Conservation (phyloP, 2,797 vertebrate species). For the Chaetophractus vellerosus region DNA sequence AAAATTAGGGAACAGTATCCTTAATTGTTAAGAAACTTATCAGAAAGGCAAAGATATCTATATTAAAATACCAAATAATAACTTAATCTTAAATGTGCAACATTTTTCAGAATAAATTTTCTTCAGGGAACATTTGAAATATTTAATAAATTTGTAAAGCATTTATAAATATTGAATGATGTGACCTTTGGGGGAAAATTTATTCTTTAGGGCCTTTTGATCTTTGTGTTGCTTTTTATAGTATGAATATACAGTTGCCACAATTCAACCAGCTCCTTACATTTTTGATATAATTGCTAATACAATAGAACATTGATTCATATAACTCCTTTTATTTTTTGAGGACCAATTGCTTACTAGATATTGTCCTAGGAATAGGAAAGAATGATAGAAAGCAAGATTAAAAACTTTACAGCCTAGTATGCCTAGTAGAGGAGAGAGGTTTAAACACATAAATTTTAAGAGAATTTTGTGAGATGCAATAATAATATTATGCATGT, state of each 20-base stretch:
- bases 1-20: neutral
- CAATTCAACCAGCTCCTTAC: neutral
- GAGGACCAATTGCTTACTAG: neutral
- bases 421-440: neutral
- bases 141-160: neutral
- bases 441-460: neutral
- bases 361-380: neutral
- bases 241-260: neutral
- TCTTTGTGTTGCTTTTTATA: neutral
- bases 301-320: neutral
- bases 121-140: slow-evolving; percentile 16
- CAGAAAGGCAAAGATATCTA: neutral
- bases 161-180: neutral
- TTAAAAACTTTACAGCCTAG: neutral
- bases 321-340: neutral
- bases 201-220: neutral
- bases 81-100: neutral
- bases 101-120: neutral
- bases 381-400: neutral
- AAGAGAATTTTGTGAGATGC: neutral
- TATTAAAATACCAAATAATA: neutral
- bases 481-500: neutral
- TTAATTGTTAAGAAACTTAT: neutral
- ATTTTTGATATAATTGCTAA: neutral
- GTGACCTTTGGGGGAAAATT: neutral